Evolutionary conservation across 2,797 vertebrate species (phyloP), one percentile per base, ranked within the genome.

Genomic region (Apogon hyalosoma): DNA sequence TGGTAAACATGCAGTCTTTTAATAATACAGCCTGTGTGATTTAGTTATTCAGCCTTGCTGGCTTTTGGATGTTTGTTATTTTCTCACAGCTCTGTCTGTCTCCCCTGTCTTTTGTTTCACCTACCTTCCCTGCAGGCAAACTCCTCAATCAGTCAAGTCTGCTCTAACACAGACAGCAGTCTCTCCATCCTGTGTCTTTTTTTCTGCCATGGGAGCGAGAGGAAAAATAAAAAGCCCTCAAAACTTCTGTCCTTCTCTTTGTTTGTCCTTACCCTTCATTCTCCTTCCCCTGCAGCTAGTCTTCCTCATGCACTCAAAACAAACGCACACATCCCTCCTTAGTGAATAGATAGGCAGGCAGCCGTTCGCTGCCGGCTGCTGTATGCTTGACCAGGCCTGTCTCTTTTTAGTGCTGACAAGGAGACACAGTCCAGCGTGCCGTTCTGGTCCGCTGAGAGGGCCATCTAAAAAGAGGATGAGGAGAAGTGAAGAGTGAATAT

Each of bases 21-120:
- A 31, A 63, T 49, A 43, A 55, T 7, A 49, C 6, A 1, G 10
- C 56, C 39, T 50, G 18, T 33, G 8, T 14, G 14, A 71, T 50
- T 48, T 16, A 18, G 15, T 59, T 42, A 31, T 73, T 69, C 24
- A 18, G 28, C n/a, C 45, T 31, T 19, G 13, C 33, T 7, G 16
- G 57, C 39, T 62, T 31, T 33, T 33, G 31, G 7, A 33, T 33
- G 31, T 8, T 33, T 33, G 31, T 33, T 33, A 33, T 8, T 15
- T 41, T 5, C 24, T 56, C 61, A 18, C 67, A 50, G 7, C 53
- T 75, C 41, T 53, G 18, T 67, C 24, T 49, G 13, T 74, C 41
- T 63, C 42, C 45, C 58, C 71, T 51, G 24, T 73, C 73, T 88
- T 84, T 79, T 72, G 56, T 75, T 73, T 82, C 80, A 75, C 75